Evolutionary conservation across 2,888 invertebrate species (phyloP).

Genomic region (Oligia strigilis): DNA sequence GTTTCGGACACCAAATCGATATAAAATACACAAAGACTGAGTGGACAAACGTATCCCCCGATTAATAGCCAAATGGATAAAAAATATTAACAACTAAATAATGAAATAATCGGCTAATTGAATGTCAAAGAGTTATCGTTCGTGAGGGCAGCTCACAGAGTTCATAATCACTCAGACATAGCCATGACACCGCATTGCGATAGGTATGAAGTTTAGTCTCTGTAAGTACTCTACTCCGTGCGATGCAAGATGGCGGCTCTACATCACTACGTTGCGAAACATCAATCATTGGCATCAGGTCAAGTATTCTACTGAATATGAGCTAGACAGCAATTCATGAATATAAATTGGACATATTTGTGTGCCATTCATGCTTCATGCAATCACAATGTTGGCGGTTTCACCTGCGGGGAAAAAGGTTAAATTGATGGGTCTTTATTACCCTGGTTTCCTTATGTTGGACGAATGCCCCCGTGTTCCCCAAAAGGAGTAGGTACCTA

Average conservation of each 20-base stretch:
- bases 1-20: too few relatives aligned
- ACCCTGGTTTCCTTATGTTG: not conserved
- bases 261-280: constrained; percentile 45
- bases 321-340: constrained; percentile 46
- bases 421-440: not conserved
- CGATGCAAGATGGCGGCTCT: constrained; percentile 41
- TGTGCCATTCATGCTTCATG: constrained; percentile 22
- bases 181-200: too few relatives aligned
- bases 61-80: too few relatives aligned
- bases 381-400: constrained; percentile 26
- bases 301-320: constrained; percentile 32
- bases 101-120: too few relatives aligned
- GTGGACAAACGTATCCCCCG: too few relatives aligned
- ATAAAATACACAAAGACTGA: too few relatives aligned
- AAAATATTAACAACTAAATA: too few relatives aligned
- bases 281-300: constrained; percentile 47
- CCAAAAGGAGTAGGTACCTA: not conserved
- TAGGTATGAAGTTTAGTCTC: not conserved
- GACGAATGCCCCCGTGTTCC: not conserved
- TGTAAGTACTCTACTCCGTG: constrained; percentile 15
- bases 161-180: too few relatives aligned
- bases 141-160: too few relatives aligned
- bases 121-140: too few relatives aligned
- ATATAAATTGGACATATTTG: constrained; percentile 49
- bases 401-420: not conserved